A percentile compares a stretch with the other conserved stretches of the same genome.
phyloP scores from a whole-genome alignment of 2,113 vertebrate genomes.

The Myrmecophaga tridactyla region DNA sequence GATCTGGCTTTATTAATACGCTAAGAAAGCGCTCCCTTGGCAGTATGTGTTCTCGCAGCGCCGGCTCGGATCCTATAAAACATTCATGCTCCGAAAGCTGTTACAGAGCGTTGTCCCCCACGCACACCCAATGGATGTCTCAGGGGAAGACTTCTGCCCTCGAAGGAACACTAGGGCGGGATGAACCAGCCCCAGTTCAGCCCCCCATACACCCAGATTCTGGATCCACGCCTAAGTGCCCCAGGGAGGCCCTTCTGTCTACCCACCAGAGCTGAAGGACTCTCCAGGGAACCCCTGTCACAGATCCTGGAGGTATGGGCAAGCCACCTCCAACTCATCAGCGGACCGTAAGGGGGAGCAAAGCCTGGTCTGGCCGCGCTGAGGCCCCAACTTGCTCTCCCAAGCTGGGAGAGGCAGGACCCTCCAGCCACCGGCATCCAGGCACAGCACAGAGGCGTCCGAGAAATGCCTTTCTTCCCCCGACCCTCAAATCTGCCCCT shows the following conservation, averaged over 20 bases:
- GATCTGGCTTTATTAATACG: slow-evolving; percentile 86
- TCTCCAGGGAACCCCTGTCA: slow-evolving; percentile 60
- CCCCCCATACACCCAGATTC: background rate
- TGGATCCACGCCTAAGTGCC: background rate
- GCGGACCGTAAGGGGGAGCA: background rate
- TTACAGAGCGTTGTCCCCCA: slow-evolving; percentile 81
- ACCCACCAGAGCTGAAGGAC: slow-evolving; percentile 58
- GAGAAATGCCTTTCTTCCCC: background rate
- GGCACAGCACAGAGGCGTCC: background rate
- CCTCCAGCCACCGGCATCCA: background rate
- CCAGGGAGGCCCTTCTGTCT: background rate
- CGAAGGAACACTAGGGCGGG: slow-evolving; percentile 63
- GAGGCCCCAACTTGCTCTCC: background rate
- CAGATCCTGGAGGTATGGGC: background rate
- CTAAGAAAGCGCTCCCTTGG: slow-evolving; percentile 87
- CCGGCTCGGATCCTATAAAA: slow-evolving; percentile 90
- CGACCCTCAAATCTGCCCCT: accelerated
- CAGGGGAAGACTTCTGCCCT: slow-evolving; percentile 71
- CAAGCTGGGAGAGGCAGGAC: background rate
- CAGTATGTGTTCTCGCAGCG: slow-evolving; percentile 86
- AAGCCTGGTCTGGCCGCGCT: background rate
- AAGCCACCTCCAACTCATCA: background rate
- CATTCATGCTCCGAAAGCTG: slow-evolving; percentile 90
- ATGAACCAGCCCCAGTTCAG: slow-evolving; percentile 15
- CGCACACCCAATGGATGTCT: slow-evolving; percentile 49